Evolutionary conservation across 1,140 invertebrate species (phyloP), one percentile per base, ranked within the genome.

Genomic region (Ruditapes philippinarum): DNA sequence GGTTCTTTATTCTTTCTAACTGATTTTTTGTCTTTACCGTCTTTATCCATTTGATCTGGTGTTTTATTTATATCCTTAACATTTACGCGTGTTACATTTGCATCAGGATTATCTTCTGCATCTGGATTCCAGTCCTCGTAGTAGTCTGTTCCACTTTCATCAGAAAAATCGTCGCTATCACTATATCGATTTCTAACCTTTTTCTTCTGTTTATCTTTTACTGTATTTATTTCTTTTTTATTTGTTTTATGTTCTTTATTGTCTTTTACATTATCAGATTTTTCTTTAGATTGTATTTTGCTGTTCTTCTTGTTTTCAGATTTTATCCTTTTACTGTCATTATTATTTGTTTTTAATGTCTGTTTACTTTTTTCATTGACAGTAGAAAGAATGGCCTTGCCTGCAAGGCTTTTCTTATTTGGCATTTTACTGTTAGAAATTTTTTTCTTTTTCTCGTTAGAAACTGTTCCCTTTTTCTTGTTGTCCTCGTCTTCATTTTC

Each of bases 41-140:
- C 68, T 22, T 12, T 49, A 9, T 78, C n/a, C 25, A 4, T 0
- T 79, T 51, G 40, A 57, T 79, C 25, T 22, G 0, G 14, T 25
- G 33, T 57, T 19, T 36, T 49, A 14, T 45, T 70, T 11, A 45
- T 54, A 38, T 60, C 33, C 25, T 81, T 60, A 2, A 40, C 33
- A 31, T 62, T 45, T 17, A 78, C n/a, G 19, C 38, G 33, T 28
- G 36, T 78, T 2, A 78, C 84, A 31, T 33, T 49, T 25, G 57
- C 49, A 28, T 87, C 54, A 38, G 84, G 84, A 62, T 78, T 87
- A 40, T 87, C 33, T 42, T 87, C 84, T 31, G 73, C 70, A 78
- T 78, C 84, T 31, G 54, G 84, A 60, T 87, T 76, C 73, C 73
- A 78, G n/a, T 87, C 54, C 31, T 87, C 84, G 40, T 87, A 78